Evolutionary conservation across 1,140 invertebrate genomes (phyloP), one percentile per base, ranked within the genome.

Genomic region (Halotydeus destructor): DNA sequence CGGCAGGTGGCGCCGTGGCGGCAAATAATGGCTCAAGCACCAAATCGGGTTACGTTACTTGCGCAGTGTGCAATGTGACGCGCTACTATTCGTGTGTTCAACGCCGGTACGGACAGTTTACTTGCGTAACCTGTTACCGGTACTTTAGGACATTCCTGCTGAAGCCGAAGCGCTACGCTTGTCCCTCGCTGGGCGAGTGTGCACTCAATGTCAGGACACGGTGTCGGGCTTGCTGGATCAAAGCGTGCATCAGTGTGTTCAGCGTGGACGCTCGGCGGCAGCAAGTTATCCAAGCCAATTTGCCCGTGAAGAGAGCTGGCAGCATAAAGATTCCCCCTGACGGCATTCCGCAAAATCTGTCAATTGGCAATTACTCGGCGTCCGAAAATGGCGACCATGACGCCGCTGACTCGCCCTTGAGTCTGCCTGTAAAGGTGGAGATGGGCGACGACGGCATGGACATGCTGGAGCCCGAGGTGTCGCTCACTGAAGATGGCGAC

Each of bases 51-150:
- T 44, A 27, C 28, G 45, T 46, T 9, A 46, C 38, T 21, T 46
- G 45, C 34, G 45, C 46, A 23, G 45, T 46, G 19, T 46, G 45
- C 42, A 33, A 40, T 12, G 27, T 46, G 19, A 46, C 45, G 11
- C 21, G 33, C 27, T 46, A 34, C 26, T 46, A 46, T 38, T 46
- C 45, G n/a, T 39, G 41, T 30, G 41, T 46, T 14, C 32, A 32
- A 19, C 45, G 45, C 22, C 45, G 45, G 9, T 46, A 46, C 36
- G 45, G 45, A n/a, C 37, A 39, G 21, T 39, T 26, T 9, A 39
- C 37, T 22, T 39, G 37, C 30, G 37, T 39, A 9, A 39, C 43
- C 9, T 46, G 45, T 38, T 45, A 45, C 19, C 26, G 41, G 34
- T 46, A 46, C 39, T 46, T 46, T 24, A 31, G 34, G 8, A 18